Percentiles rank a stretch among this genome's conserved stretches.
Evolutionary conservation across 2,888 invertebrate species (phyloP).

Genomic region (Creontiades dilutus): DNA sequence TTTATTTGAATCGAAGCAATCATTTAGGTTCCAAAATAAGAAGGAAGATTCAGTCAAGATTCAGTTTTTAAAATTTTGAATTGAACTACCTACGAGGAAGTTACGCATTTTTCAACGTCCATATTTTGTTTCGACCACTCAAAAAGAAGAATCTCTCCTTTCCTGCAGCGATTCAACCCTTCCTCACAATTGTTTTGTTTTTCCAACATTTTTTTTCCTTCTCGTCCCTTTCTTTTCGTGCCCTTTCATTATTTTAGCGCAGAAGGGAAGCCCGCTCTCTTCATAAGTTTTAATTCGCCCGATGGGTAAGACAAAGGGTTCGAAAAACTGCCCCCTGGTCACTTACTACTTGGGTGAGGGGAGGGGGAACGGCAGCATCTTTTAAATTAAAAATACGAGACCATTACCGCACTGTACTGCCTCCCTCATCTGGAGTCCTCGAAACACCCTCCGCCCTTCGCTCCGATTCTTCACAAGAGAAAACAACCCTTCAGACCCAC

Average conservation of each 20-base stretch:
- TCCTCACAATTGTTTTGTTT: constrained; percentile 6
- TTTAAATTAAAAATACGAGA: constrained; percentile 60
- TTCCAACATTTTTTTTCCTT: not conserved
- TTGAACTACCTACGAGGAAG: too few relatives aligned
- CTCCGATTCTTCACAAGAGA: constrained; percentile 47
- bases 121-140: not conserved
- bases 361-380: constrained; percentile 22
- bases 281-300: constrained; percentile 56
- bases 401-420: constrained; percentile 42
- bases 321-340: constrained; percentile 3
- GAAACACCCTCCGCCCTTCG: not conserved
- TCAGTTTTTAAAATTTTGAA: too few relatives aligned
- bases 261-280: not conserved
- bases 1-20: too few relatives aligned
- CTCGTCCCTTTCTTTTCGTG: not conserved
- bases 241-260: constrained; percentile 32
- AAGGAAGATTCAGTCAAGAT: too few relatives aligned
- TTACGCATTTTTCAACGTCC: too few relatives aligned
- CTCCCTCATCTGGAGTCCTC: constrained; percentile 21
- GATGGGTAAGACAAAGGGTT: constrained; percentile 58
- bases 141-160: not conserved
- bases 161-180: constrained; percentile 7
- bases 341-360: constrained; percentile 1
- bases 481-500: constrained; percentile 52
- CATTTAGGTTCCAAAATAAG: too few relatives aligned